A percentile compares a stretch with the other conserved stretches of the same genome.
Conservation (phyloP, 2,888 invertebrate genomes). For the Pyralis farinalis region DNA sequence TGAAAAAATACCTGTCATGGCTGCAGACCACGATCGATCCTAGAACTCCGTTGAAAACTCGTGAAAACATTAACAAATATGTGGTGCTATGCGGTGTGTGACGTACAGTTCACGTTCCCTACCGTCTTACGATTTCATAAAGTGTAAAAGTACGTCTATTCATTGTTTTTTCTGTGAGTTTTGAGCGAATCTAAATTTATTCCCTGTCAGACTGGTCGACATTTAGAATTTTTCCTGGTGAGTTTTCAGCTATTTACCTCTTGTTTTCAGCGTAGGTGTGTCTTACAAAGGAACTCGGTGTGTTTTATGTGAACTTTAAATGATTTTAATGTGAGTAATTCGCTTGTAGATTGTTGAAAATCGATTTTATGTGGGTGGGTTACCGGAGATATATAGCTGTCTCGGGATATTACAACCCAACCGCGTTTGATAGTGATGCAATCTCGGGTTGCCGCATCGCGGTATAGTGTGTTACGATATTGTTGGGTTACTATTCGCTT, state of each 20-base stretch:
- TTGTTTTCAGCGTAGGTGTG: slow-evolving; percentile 24
- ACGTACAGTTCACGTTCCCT: slow-evolving; percentile 35
- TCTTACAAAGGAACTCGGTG: slow-evolving; percentile 20
- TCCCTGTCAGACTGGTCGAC: slow-evolving; percentile 60
- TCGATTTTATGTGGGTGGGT: slow-evolving; percentile 78
- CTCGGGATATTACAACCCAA: slow-evolving; percentile 59
- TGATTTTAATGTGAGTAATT: slow-evolving; percentile 35
- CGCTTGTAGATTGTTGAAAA: slow-evolving; percentile 58
- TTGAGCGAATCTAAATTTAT: slow-evolving; percentile 73
- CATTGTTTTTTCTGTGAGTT: slow-evolving; percentile 69
- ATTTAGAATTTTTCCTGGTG: slow-evolving; percentile 62
- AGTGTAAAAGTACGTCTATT: slow-evolving; percentile 41
- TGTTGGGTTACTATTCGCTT: slow-evolving; percentile 48
- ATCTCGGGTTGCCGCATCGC: slow-evolving; percentile 44
- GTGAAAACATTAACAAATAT: slow-evolving; percentile 71
- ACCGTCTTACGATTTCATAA: slow-evolving; percentile 50
- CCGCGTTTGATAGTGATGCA: slow-evolving; percentile 58
- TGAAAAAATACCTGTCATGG: slow-evolving; percentile 75
- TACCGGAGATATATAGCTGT: slow-evolving; percentile 40
- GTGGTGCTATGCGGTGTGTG: slow-evolving; percentile 49
- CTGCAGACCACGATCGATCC: slow-evolving; percentile 74
- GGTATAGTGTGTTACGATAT: slow-evolving; percentile 38
- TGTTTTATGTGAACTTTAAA: slow-evolving; percentile 29
- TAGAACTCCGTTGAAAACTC: slow-evolving; percentile 55
- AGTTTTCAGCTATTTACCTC: slow-evolving; percentile 52